Base-by-base conservation (phyloP, 2,113 vertebrate species). In the Origma solitaria region DNA sequence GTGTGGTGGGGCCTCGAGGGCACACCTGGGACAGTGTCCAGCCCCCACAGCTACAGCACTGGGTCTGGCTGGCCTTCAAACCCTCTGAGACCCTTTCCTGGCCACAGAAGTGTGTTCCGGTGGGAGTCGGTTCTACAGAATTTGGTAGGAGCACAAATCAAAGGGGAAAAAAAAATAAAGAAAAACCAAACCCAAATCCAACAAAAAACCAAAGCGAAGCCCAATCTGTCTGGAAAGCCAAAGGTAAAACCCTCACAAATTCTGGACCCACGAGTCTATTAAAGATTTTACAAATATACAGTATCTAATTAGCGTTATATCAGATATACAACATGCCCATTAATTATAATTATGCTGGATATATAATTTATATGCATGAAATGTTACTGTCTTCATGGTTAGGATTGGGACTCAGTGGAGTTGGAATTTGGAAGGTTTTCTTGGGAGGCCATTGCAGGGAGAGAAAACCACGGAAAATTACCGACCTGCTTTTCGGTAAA, bases 311-410 rank as follows among this genome's bases (percentile, higher is more conserved):
- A 95, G 61, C 60, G 16, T 95, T 92, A 89, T 86, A 96, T 94
- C 94, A 93, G 95, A 75, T 96, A 92, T 95, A 96, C 72, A 96
- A 95, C 96, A 95, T 97, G 96, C 96, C 95, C 85, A 33, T 82
- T 92, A 79, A 92, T 80, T 94, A 92, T 82, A 94, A 44, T 94
- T 96, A 92, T 69, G 72, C 83, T 96, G 88, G 90, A 49, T 97
- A 96, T 94, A 96, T 96, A 86, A 88, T 94, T 96, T 35, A 37
- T 96, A 83, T 88, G 92, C 92, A 92, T 95, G 96, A 96, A 94
- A 97, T 96, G 90, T 80, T 86, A 94, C 64, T 90, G 75, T 83
- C 79, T 68, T 82, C 82, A 86, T 94, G 86, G 69, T 73, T 91
- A 90, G 84, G 82, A 82, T 5, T 86, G 58, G 64, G 70, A 88